Evolutionary conservation across 2,797 vertebrate genomes (phyloP), one percentile per base, ranked within the genome.

Genomic region (Buphagus erythrorhynchus): DNA sequence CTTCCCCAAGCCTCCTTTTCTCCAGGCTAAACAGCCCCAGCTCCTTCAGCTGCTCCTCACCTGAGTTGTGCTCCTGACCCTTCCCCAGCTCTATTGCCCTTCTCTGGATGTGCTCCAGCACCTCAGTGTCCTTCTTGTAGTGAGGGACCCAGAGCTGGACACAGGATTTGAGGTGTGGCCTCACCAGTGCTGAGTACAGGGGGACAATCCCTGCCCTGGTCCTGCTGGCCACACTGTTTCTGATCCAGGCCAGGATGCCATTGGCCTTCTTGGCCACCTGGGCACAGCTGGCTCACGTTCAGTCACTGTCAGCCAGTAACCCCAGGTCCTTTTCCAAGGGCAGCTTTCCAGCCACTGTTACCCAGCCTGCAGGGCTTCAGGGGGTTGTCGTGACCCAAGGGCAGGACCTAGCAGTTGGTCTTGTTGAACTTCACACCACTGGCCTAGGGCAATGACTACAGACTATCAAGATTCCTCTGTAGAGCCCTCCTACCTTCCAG

Each of bases 131-230:
- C 4, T 38, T 36, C 5, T 40, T 31, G 38, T 28, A 42, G 40
- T 69, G 57, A 31, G 6, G 2, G 4, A 15, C 35, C 31, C 67
- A 67, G 10, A 67, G 6, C 15, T 38, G 48, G 22, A 17, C 55
- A 19, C 55, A 62, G 28, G 2, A 12, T 5, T 61, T 0, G 1
- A 36, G 31, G 10, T 38, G 1, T 1, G 2, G 18, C 54, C 46
- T 73, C 12, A 79, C 3, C 61, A 61, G n/a, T 74, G 16, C 61
- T 3, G 0, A 19, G 15, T 26, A 7, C 5, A 43, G 54, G 4
- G 38, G 12, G 14, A 8, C 21, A 38, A 5, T 26, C n/a, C 0
- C 36, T 45, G 36, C 6, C 36, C 43, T 57, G 17, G 2, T 28
- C 26, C 54, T 61, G 40, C 46, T 88, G 79, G 8, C 16, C 28